phyloP scores from a whole-genome alignment of 1,140 invertebrate genomes.

The Pomacea maculata region DNA sequence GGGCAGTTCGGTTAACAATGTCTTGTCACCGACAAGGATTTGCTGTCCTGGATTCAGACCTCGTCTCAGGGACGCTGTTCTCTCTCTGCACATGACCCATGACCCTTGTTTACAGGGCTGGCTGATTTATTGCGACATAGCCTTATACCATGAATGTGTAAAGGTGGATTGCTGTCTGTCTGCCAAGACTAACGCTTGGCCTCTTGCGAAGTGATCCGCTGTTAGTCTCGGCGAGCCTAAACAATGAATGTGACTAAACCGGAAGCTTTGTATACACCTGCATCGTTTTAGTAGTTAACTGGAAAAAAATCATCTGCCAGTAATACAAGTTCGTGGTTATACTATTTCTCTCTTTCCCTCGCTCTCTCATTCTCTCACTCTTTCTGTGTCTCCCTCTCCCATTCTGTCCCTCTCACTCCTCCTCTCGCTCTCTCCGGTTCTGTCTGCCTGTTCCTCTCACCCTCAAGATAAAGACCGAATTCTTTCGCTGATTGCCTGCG shows the following conservation, averaged over 20 bases:
- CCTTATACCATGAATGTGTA: neutral
- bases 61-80: neutral
- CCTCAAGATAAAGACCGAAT: neutral
- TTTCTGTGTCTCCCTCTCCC: neutral
- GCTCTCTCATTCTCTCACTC: neutral
- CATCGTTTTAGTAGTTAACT: too few relatives aligned
- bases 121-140: neutral
- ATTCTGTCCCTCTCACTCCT: constrained; percentile 2
- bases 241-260: too few relatives aligned
- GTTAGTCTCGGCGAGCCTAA: too few relatives aligned
- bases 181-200: too few relatives aligned
- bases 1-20: neutral
- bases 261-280: too few relatives aligned
- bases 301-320: too few relatives aligned
- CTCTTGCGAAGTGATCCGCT: too few relatives aligned
- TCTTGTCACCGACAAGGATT: neutral
- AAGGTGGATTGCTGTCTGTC: too few relatives aligned
- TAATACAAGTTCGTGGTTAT: too few relatives aligned
- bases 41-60: neutral
- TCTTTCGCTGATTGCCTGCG: too few relatives aligned
- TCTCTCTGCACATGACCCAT: neutral
- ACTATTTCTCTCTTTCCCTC: neutral
- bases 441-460: neutral
- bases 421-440: neutral
- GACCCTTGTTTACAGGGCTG: neutral